A percentile compares a stretch with the other conserved stretches of the same genome.
Evolutionary conservation across 2,888 invertebrate genomes (phyloP).

Genomic region (Drosophila limbata): DNA sequence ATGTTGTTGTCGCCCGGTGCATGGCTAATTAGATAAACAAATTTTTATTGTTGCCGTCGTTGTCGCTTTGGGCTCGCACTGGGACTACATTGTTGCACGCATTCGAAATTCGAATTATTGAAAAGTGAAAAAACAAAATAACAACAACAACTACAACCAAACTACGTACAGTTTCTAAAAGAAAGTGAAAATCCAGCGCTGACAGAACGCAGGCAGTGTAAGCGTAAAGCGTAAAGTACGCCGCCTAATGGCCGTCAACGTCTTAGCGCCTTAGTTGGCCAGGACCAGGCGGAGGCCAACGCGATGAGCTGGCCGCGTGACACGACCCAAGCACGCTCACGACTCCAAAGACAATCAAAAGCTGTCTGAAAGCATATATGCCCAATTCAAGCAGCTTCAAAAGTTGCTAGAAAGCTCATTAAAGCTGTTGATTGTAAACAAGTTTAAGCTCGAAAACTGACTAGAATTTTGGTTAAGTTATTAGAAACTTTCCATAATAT

Average conservation of each 20-base stretch:
- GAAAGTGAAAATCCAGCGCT: slow-evolving; percentile 74
- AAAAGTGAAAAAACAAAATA: slow-evolving; percentile 67
- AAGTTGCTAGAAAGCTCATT: not conserved
- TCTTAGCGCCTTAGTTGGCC: slow-evolving; percentile 70
- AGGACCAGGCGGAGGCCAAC: slow-evolving; percentile 61
- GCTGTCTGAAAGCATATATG: too few species aligned
- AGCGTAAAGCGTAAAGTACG: slow-evolving; percentile 63
- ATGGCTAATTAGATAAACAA: slow-evolving; percentile 79
- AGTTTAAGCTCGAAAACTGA: too few species aligned
- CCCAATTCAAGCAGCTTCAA: not conserved
- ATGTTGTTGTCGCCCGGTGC: slow-evolving; percentile 66
- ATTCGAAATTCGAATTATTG: slow-evolving; percentile 74
- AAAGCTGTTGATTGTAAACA: too few species aligned
- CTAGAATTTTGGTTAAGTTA: too few species aligned
- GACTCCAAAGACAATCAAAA: not conserved
- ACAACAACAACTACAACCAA: slow-evolving; percentile 14
- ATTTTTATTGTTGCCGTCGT: slow-evolving; percentile 55
- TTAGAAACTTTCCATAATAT: too few species aligned
- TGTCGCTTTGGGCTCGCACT: slow-evolving; percentile 10
- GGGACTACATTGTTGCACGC: slow-evolving; percentile 75
- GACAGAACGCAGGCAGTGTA: slow-evolving; percentile 65
- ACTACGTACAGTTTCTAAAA: slow-evolving; percentile 70
- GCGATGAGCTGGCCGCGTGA: slow-evolving; percentile 35
- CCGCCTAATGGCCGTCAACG: slow-evolving; percentile 65
- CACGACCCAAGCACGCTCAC: slow-evolving; percentile 18